A percentile compares a stretch with the other conserved stretches of the same genome.
Conservation (phyloP, 30 jellyfish, hydroid and myxozoan genomes). For the Nemopilema nomurai region DNA sequence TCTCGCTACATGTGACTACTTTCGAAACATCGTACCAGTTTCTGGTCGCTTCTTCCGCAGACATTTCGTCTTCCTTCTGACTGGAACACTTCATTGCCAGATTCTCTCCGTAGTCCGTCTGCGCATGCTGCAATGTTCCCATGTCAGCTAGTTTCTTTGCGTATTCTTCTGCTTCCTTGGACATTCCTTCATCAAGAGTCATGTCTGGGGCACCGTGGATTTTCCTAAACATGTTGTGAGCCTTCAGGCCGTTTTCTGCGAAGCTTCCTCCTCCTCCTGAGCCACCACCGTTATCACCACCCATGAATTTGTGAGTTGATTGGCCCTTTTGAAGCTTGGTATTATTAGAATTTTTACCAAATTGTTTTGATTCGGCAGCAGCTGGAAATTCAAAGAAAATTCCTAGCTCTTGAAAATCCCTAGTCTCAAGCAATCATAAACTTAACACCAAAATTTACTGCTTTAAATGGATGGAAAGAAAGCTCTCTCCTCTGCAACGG, state of each 20-base stretch:
- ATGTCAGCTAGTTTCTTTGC: conserved; percentile 76
- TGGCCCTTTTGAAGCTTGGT: not conserved
- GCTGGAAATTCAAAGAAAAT: no score
- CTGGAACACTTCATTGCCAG: conserved; percentile 80
- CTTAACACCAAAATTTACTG: no score
- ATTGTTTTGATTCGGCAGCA: not conserved
- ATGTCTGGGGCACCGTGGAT: conserved; percentile 79
- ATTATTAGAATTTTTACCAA: not conserved
- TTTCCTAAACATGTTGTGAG: conserved; percentile 87
- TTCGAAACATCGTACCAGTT: not conserved
- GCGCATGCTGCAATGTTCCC: conserved; percentile 59
- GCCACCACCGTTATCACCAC: conserved; percentile 1
- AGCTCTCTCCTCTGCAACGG: no score
- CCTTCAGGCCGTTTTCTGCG: conserved; percentile 68
- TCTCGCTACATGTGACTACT: no score
- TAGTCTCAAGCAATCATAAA: no score
- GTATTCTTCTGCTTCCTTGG: conserved; percentile 80
- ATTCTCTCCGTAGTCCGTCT: conserved; percentile 83
- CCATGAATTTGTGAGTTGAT: not conserved
- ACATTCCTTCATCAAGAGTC: conserved; percentile 71
- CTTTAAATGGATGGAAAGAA: no score
- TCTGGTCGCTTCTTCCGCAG: conserved; percentile 84
- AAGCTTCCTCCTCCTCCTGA: conserved; percentile 34
- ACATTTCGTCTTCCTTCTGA: conserved; percentile 53
- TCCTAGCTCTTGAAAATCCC: no score